phyloP scores from a whole-genome alignment of 2,888 invertebrate species.

The Tetanocera ferruginea region DNA sequence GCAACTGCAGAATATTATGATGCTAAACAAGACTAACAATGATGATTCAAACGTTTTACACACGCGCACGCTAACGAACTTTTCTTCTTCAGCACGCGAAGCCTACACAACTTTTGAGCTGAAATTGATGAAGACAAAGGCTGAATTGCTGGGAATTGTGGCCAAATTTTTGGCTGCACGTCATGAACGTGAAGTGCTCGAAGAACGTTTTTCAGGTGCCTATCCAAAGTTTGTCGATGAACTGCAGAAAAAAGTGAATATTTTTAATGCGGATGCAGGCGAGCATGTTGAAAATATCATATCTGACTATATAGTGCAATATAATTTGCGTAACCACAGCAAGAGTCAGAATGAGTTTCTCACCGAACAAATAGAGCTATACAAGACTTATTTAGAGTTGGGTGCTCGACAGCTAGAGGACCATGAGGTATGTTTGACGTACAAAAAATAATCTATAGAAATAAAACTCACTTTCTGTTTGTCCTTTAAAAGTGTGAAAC shows the following conservation, averaged over 20 bases:
- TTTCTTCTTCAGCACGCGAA: slow-evolving; percentile 42
- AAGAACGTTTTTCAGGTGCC: slow-evolving; percentile 56
- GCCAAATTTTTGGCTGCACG: slow-evolving; percentile 57
- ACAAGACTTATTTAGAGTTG: slow-evolving; percentile 57
- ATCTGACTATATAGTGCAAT: slow-evolving; percentile 64
- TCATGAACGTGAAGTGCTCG: slow-evolving; percentile 55
- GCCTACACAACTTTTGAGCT: slow-evolving; percentile 58
- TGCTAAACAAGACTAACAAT: slow-evolving; percentile 53
- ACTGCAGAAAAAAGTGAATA: slow-evolving; percentile 60
- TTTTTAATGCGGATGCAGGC: slow-evolving; percentile 55
- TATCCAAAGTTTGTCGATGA: slow-evolving; percentile 61
- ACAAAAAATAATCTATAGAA: too few species aligned
- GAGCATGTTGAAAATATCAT: slow-evolving; percentile 61
- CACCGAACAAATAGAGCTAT: slow-evolving; percentile 59
- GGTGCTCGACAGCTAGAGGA: slow-evolving; percentile 58
- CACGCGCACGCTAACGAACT: not conserved
- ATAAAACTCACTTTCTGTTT: too few species aligned
- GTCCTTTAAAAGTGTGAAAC: too few species aligned
- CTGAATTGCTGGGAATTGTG: slow-evolving; percentile 59
- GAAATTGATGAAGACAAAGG: slow-evolving; percentile 61
- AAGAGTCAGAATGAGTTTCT: slow-evolving; percentile 61
- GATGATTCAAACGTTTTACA: not conserved
- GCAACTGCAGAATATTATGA: slow-evolving; percentile 62
- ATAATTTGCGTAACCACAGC: slow-evolving; percentile 59
- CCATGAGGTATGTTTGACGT: slow-evolving; percentile 55